phyloP scores from a whole-genome alignment of 2,888 invertebrate species.

The Ferdinandea cuprea region DNA sequence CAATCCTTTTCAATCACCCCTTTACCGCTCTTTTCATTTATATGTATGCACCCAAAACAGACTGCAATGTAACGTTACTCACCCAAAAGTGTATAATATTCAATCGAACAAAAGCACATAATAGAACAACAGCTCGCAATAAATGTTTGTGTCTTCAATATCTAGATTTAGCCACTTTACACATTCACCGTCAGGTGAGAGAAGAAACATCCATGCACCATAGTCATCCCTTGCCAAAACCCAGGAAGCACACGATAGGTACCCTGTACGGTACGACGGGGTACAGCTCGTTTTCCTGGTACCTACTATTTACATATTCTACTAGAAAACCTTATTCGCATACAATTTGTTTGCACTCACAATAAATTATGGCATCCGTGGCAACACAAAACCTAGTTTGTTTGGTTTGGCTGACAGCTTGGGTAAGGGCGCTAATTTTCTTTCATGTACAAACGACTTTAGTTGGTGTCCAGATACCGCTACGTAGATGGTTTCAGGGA shows the following conservation, averaged over 20 bases:
- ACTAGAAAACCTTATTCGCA: conserved; percentile 20
- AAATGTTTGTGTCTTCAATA: background rate
- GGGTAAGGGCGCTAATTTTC: conserved; percentile 54
- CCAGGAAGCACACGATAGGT: background rate
- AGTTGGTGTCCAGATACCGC: conserved; percentile 46
- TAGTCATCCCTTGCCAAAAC: background rate
- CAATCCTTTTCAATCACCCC: too few species aligned
- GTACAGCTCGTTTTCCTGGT: conserved; percentile 1
- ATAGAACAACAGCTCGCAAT: conserved; percentile 7
- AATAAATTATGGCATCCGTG: conserved; percentile 63
- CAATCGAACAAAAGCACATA: conserved; percentile 12
- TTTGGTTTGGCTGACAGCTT: conserved; percentile 51
- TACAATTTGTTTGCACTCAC: conserved; percentile 56
- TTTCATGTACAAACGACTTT: conserved; percentile 39
- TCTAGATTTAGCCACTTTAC: background rate
- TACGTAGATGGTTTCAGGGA: conserved; percentile 37
- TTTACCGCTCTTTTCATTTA: too few species aligned
- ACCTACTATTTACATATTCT: conserved; percentile 58
- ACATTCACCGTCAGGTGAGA: conserved; percentile 24
- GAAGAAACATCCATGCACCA: background rate
- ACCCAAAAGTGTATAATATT: conserved; percentile 5
- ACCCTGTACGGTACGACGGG: conserved; percentile 17
- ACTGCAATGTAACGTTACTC: background rate
- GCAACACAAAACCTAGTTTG: conserved; percentile 45
- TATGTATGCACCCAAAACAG: too few species aligned